Evolutionary conservation across 2,797 vertebrate genomes (phyloP), one percentile per base, ranked within the genome.

Genomic region (Halcyon smyrnensis): DNA sequence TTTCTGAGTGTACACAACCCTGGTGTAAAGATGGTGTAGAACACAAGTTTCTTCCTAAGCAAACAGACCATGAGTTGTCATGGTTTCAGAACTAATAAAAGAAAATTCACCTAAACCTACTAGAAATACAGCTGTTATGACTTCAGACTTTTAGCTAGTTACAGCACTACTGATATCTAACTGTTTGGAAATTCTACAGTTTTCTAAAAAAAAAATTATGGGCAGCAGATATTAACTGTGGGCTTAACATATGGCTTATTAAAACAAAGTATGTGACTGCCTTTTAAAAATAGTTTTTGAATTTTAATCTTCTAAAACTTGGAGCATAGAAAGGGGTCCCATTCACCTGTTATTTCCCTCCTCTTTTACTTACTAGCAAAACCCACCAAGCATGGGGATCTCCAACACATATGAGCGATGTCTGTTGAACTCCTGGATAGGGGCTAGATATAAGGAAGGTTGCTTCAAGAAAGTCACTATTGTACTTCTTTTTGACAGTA

Each of bases 361-460:
- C 3, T 69, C 10, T 89, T 60, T 34, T 43, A 48, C 12, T 57
- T 65, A 11, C 2, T 54, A 46, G 18, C 13, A 81, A 57, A 64
- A 76, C 53, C 9, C 2, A 14, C 0, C 28, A 15, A 78, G 81
- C 5, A 12, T 5, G 4, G 8, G n/a, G 4, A n/a, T 41, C 27
- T 84, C 56, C n/a, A 87, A 32, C 7, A 53, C 1, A 1, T 18
- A 8, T 3, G 18, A 68, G 1, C n/a, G 18, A 34, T n/a, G 27
- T 6, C 8, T 76, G 15, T 41, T 69, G 19, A 16, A 3, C 6
- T 8, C 11, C 16, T 45, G 19, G 45, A 43, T 9, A 62, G 2
- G 15, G 13, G 3, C 34, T 67, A 28, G 18, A 28, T 76, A 28
- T 0, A 2, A 62, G 32, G 25, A 7, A 0, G 0, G 10, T 54